Evolutionary conservation across 2,113 vertebrate genomes (phyloP), one percentile per base, ranked within the genome.

Genomic region (Pithys albifrons): DNA sequence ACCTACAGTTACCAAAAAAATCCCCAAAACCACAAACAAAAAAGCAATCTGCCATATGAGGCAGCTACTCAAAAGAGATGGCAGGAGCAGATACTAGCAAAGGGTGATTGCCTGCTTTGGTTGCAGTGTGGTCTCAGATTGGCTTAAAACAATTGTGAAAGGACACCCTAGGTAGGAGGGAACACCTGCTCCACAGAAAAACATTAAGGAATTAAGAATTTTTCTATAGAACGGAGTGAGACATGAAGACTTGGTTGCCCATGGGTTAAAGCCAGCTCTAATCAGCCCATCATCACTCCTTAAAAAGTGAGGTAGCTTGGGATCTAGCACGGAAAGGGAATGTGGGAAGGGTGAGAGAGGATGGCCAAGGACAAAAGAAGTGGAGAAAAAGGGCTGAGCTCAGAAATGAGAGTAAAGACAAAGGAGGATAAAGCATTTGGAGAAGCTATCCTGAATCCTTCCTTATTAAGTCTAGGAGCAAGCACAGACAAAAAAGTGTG

Each of bases 291-390:
- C 10, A 8, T 48, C 71, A n/a, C 28, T 57, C 19, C 43, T 58
- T 28, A 35, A 82, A 15, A 25, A 0, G 1, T 15, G 39, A 82
- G 29, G 17, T 18, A 83, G 17, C 20, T 72, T 52, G 16, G 11
- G 19, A 74, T 29, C 35, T 46, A 41, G 28, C 37, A 37, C 0
- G 18, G 27, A 51, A 71, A 48, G 16, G 9, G 14, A 17, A 91
- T 5, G 3, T 41, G 28, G 74, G 54, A 85, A 72, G 25, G 12
- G 41, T 23, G 52, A 37, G 58, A 76, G 43, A 89, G 31, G 93
- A 71, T 0, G 0, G 37, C 1, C 59, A 28, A 12, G 35, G 23
- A 19, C 43, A 89, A 64, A 91, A 15, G 31, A 77, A 69, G 17
- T 8, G 10, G 24, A 94, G 59, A 84, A 59, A 71, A 8, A 69